Base-by-base conservation (phyloP, 2,797 vertebrate species). In the Scolopax rusticola region DNA sequence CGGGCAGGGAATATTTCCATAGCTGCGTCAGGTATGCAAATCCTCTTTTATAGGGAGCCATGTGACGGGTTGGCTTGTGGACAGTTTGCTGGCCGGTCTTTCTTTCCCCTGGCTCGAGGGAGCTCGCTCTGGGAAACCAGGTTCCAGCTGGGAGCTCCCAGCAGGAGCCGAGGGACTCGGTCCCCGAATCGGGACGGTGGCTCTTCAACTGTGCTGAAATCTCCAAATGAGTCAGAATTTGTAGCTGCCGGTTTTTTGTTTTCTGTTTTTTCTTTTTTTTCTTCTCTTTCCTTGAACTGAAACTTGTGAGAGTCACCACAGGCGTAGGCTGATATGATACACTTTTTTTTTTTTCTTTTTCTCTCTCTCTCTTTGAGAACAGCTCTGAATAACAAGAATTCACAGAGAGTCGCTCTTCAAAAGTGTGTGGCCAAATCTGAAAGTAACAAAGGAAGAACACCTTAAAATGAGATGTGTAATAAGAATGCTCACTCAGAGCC, bases 21-120 rank as follows among this genome's bases (percentile, higher is more conserved):
- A 82, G 80, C 90, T 93, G 65, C 57, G 86, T 96, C 97, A 98
- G 98, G 97, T 97, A 97, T 94, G 96, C 90, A 87, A 96, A 96
- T 95, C 96, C 95, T 96, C 96, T 97, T 96, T 97, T 85, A 73
- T 25, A 86, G 89, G 81, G 84, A 60, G 84, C 94, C 97, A 96
- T 97, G 96, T 94, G 94, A 97, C 64, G 54, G 59, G 59, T 82
- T 94, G 90, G 94, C 85, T 93, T 89, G 92, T 27, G 1, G 96
- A 95, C 80, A 86, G 95, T 94, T 87, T 95, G 59, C 83, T 95
- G 3, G 9, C 59, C 9, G 41, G 79, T 68, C 87, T 92, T 93
- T 93, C 85, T 89, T 93, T 88, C 60, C 63, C 59, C 60, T 48
- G 76, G 74, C 76, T 87, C 33, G 20, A 53, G 6, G 15, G 90